Evolutionary conservation across 1,140 invertebrate genomes (phyloP), one percentile per base, ranked within the genome.

Genomic region (Geopemphigus sp.): DNA sequence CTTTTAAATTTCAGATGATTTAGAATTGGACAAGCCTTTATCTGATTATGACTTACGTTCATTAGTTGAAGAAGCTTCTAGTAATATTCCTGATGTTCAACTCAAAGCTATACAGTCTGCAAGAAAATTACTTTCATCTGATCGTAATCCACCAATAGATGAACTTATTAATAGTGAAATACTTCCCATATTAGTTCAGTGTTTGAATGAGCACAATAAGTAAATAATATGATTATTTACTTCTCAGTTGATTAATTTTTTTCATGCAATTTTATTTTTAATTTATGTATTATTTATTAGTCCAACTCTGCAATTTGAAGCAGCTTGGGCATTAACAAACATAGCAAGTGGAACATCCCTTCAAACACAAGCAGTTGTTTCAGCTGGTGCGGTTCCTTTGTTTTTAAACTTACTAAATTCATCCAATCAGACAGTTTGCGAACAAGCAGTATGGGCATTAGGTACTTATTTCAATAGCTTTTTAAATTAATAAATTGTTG

Each of bases 131-230:
- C 88, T 99, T 8, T 99, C 97, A 5, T 96, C 95, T 59, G 97
- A 99, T 87, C 91, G 95, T 83, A 99, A 98, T 89, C 98, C 98
- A 83, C 98, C 98, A n/a, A 99, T 99, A 84, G 95, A 99, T 89
- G 92, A 93, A 81, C 88, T 99, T 72, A 98, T 99, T 83, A 87
- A 91, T 32, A 94, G 94, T 86, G 95, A 95, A 68, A 96, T 99
- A 85, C 89, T 99, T 81, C 97, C 97, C 68, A 92, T 96, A 84
- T 89, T 99, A 83, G 96, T 99, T 56, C 88, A 90, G 82, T 99
- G 96, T 87, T 88, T 99, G 59, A 90, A 93, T 83, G 88, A 91
- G 83, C 90, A 94, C 83, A 92, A 96, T 83, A 88, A 89, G 90
- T 92, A 88, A 87, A 86, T 84, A 59, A 15, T 45, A 81, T 61